phyloP scores from a whole-genome alignment of 2,888 invertebrate genomes.

The Gasteruption jaculator region DNA sequence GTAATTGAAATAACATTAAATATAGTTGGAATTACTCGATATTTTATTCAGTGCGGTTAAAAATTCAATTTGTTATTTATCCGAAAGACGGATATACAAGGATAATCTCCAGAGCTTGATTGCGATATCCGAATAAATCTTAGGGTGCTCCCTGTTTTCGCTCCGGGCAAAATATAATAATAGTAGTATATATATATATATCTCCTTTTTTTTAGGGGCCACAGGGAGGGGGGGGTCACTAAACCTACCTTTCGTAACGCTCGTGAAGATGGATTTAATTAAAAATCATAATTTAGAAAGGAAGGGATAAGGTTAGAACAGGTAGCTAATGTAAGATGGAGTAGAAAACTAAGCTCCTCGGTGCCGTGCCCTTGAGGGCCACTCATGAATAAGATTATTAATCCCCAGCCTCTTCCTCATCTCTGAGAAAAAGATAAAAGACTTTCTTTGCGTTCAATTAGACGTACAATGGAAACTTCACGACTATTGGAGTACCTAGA shows the following conservation, averaged over 20 bases:
- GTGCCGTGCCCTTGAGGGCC: no score
- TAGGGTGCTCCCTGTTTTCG: slow-evolving; percentile 50
- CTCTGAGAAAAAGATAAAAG: no score
- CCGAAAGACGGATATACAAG: no score
- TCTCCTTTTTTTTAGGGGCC: slow-evolving; percentile 17
- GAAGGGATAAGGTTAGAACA: slow-evolving; percentile 47
- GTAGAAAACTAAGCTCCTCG: no score
- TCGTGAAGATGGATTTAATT: slow-evolving; percentile 49
- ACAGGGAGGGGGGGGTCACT: slow-evolving; percentile 14
- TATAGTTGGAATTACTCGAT: no score
- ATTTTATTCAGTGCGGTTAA: no score
- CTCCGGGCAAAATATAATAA: no score
- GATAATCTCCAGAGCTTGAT: slow-evolving; percentile 21
- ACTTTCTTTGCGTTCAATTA: no score
- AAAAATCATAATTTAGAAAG: slow-evolving; percentile 52
- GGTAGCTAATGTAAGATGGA: slow-evolving; percentile 37
- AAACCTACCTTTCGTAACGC: slow-evolving; percentile 37
- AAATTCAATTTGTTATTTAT: no score
- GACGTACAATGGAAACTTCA: slow-evolving; percentile 20
- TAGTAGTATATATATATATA: slow-evolving; percentile 22
- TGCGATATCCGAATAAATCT: slow-evolving; percentile 48
- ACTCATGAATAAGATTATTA: slow-evolving; percentile 52
- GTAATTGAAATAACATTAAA: no score
- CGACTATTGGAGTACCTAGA: slow-evolving; percentile 9
- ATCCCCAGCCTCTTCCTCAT: no score